A percentile compares a stretch with the other conserved stretches of the same genome.
Conservation (phyloP, 2,797 vertebrate species). For the Argyrosomus regius region DNA sequence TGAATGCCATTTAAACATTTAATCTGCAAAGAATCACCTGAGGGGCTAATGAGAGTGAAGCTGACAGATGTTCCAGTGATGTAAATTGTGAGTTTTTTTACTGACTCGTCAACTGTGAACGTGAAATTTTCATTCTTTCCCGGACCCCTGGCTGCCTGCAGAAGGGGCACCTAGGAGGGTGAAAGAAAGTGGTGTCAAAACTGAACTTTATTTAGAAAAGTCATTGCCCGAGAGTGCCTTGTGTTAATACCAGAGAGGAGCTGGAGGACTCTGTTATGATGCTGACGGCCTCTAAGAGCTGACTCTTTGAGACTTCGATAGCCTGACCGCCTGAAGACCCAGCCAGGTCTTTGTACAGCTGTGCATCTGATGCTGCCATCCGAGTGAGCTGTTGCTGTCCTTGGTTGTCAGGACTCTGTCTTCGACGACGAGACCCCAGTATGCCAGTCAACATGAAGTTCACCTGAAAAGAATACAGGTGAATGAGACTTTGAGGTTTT, state of each 20-base stretch:
- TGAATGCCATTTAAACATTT: not conserved
- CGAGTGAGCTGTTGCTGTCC: not conserved
- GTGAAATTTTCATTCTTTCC: constrained; percentile 31
- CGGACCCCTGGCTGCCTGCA: constrained; percentile 42
- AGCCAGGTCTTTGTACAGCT: constrained; percentile 67
- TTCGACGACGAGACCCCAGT: constrained; percentile 12
- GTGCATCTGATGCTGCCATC: not conserved
- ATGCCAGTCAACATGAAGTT: constrained; percentile 65
- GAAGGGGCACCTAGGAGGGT: constrained; percentile 56
- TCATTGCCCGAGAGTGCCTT: not conserved
- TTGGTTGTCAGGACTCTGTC: not conserved
- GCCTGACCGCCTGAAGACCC: constrained; percentile 68
- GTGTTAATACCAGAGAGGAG: constrained; percentile 60
- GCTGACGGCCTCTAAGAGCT: constrained; percentile 50
- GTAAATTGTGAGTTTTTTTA: constrained; percentile 50
- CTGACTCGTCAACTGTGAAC: constrained; percentile 52
- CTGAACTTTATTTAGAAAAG: not conserved
- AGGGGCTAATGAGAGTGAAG: constrained; percentile 47
- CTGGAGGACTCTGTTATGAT: constrained; percentile 63
- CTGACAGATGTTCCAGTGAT: constrained; percentile 30
- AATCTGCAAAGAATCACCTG: constrained; percentile 36
- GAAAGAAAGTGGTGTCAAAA: not conserved
- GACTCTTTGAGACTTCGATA: constrained; percentile 57
- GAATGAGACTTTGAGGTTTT: not conserved
- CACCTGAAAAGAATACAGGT: constrained; percentile 59